These are phyloP conservation scores for Grammomys dolichurus DNA, from an alignment of 2,113 vertebrate species.

Conservation along the genomic window DNA sequence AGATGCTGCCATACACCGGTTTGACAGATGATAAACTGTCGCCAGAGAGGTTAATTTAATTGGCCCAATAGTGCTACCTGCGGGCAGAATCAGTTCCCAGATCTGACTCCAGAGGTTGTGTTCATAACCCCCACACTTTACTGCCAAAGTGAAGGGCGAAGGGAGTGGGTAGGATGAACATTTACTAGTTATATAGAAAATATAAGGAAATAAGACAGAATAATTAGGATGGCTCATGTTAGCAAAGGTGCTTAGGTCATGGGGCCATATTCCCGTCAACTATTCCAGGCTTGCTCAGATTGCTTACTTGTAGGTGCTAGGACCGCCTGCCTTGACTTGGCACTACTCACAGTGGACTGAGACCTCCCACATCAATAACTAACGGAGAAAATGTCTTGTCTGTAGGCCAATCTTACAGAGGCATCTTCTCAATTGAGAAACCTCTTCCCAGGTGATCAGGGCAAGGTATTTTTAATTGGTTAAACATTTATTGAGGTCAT, in stretches of 20 bases:
- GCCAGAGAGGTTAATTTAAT: constrained; percentile 5
- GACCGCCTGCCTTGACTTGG: not conserved
- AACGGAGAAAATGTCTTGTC: not conserved
- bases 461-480: constrained; percentile 19
- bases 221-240: not conserved
- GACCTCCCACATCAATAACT: not conserved
- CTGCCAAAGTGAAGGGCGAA: not conserved
- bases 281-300: not conserved
- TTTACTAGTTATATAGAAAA: constrained; percentile 4
- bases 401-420: not conserved
- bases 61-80: constrained; percentile 1
- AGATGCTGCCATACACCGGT: not conserved
- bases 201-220: constrained; percentile 28
- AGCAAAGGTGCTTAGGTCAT: not conserved
- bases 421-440: not conserved
- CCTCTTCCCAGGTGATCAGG: not conserved
- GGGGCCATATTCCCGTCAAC: not conserved
- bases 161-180: not conserved
- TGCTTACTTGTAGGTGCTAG: not conserved
- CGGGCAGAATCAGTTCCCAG: not conserved
- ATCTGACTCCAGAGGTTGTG: not conserved
- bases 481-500: constrained; percentile 44
- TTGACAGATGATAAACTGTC: constrained; percentile 27
- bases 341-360: not conserved
- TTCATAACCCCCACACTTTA: constrained; percentile 17